These are phyloP conservation scores for Nemurella pictetii DNA, from an alignment of 2,888 invertebrate genomes.

Conservation along the genomic window DNA sequence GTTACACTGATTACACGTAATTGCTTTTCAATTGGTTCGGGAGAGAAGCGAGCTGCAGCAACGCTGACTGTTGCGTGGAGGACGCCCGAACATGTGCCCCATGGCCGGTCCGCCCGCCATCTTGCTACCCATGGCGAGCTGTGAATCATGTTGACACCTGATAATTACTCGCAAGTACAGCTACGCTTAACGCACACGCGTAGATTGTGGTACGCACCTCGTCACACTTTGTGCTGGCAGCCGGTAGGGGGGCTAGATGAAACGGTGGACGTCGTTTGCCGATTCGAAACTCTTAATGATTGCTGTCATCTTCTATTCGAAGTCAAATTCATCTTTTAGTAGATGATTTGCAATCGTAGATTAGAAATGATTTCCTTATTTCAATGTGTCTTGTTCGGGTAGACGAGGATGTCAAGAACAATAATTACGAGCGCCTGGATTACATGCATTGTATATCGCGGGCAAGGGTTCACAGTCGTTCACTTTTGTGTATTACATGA, in stretches of 20 bases:
- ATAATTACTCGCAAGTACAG: too few species aligned
- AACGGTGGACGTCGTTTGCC: too few species aligned
- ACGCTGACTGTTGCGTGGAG: background rate
- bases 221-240: too few species aligned
- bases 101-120: background rate
- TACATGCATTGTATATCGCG: background rate
- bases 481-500: background rate
- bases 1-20: slow-evolving; percentile 11
- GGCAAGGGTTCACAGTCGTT: background rate
- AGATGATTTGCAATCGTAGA: background rate
- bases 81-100: background rate
- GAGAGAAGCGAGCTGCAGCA: background rate
- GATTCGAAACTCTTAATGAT: too few species aligned
- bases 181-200: too few species aligned
- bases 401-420: background rate
- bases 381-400: background rate
- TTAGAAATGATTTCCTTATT: background rate
- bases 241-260: too few species aligned
- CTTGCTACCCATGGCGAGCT: background rate
- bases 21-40: slow-evolving; percentile 15
- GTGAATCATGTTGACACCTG: background rate
- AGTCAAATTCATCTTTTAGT: background rate
- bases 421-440: background rate
- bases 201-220: too few species aligned
- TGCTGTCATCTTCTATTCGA: too few species aligned